Evolutionary conservation across 1,140 invertebrate genomes (phyloP), one percentile per base, ranked within the genome.

Genomic region (Lucilia sericata): DNA sequence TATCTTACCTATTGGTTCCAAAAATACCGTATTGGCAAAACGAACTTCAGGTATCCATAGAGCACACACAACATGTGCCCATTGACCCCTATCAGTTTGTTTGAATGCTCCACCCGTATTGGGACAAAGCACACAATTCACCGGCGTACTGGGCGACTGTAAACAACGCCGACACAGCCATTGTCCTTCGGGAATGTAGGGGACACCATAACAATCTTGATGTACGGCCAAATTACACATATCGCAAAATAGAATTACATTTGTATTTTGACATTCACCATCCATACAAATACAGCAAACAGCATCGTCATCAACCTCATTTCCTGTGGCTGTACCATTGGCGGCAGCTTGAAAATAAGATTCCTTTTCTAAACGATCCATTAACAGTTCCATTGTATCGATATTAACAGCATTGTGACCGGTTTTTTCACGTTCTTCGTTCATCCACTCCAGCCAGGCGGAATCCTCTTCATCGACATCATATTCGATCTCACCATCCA

Each of bases 171-270:
- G 94, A 91, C 99, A 99, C 17, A 99, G 92, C 99, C 99, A 99
- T 90, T 99, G 98, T 21, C 98, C 98, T 91, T 99, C 98, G 0
- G 99, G 99, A 88, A 99, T 99, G 89, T 99, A 99, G 19, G 98
- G 98, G 76, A 90, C 98, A 78, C 99, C 99, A 92, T 99, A 99
- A 91, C 99, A 99, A 92, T 99, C 99, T 92, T 99, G 98, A 92
- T 99, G 98, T 21, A 99, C 98, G 21, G 98, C 98, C 42, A 99
- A 92, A 92, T 99, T 99, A 92, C 98, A 99, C 98, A 99, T 99
- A 92, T 99, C 99, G 93, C 99, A 99, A 92, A 99, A 99, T 49
- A 99, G 93, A 84, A 94, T 94, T 30, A 93, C 93, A 86, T 91
- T 91, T 9, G 90, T 91, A 86, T 91, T 91, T 83, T 91, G 90